Conservation (phyloP, 1,140 invertebrate genomes). For the Camponotus pennsylvanicus region DNA sequence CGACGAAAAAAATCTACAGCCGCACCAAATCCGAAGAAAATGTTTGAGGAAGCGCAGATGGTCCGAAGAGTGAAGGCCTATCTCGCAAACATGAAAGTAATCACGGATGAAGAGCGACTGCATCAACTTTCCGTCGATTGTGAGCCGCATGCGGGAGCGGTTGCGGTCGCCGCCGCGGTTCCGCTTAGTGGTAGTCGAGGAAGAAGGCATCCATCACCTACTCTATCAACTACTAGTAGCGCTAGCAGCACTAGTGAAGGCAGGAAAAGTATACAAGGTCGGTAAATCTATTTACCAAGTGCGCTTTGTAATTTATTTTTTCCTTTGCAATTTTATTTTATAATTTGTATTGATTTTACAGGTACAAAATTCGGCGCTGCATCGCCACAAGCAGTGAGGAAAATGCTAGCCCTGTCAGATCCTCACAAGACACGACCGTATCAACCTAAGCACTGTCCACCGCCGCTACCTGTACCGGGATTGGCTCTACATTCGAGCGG, state of each 20-base stretch:
- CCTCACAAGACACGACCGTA: constrained; percentile 95
- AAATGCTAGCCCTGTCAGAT: constrained; percentile 95
- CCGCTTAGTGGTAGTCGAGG: constrained; percentile 86
- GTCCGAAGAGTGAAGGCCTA: constrained; percentile 98
- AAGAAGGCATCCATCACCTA: constrained; percentile 94
- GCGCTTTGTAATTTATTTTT: not conserved
- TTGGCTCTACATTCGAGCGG: constrained; percentile 84
- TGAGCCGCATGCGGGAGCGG: constrained; percentile 90
- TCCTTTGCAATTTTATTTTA: not conserved
- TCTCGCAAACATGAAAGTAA: constrained; percentile 96
- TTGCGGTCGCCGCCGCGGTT: constrained; percentile 86
- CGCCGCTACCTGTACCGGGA: constrained; percentile 85
- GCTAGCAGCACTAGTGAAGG: constrained; percentile 95
- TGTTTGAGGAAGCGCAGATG: constrained; percentile 99
- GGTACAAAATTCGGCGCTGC: constrained; percentile 94
- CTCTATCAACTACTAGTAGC: constrained; percentile 95
- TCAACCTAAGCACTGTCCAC: constrained; percentile 90
- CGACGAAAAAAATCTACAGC: constrained; percentile 96
- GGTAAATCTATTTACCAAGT: not conserved
- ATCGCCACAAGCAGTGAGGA: constrained; percentile 97
- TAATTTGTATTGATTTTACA: constrained; percentile 1
- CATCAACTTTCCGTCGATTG: constrained; percentile 96
- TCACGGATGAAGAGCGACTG: constrained; percentile 96
- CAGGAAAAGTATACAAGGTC: constrained; percentile 87
- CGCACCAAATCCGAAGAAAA: constrained; percentile 97